phyloP scores from a whole-genome alignment of 2,888 invertebrate genomes.

The Spilosoma lubricipeda region DNA sequence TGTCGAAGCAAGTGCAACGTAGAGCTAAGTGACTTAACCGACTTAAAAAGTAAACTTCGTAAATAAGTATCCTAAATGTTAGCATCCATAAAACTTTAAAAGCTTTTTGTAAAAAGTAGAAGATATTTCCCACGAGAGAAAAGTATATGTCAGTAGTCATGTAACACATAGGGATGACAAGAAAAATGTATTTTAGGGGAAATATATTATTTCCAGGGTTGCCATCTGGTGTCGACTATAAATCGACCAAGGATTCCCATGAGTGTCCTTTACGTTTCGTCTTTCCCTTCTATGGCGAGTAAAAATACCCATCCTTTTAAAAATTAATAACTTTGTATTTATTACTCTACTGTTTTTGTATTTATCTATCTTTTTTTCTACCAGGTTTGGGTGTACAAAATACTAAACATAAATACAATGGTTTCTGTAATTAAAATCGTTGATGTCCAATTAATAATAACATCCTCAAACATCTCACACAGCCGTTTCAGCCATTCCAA shows the following conservation, averaged over 20 bases:
- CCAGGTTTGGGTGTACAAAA: too few species aligned
- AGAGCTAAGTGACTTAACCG: not conserved
- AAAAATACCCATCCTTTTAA: not conserved
- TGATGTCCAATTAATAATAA: too few species aligned
- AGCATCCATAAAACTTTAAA: not conserved
- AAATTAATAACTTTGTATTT: not conserved
- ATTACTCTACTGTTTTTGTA: too few species aligned
- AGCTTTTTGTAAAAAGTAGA: not conserved
- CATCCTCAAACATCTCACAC: too few species aligned
- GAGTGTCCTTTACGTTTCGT: slow-evolving; percentile 12
- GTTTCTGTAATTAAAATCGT: too few species aligned
- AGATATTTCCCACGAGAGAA: slow-evolving; percentile 17
- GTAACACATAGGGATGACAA: slow-evolving; percentile 14
- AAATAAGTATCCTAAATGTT: not conserved
- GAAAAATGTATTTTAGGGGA: slow-evolving; percentile 15
- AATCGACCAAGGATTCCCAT: slow-evolving; percentile 9
- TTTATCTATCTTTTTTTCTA: too few species aligned
- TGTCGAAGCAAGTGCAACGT: not conserved
- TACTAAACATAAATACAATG: too few species aligned
- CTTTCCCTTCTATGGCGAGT: not conserved
- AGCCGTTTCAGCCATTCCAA: too few species aligned
- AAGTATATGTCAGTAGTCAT: slow-evolving; percentile 15
- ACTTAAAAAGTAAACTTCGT: not conserved
- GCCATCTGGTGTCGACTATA: slow-evolving; percentile 13
- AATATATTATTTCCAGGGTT: slow-evolving; percentile 16